phyloP scores from a whole-genome alignment of 2,797 vertebrate species.

The Siniperca obscura region DNA sequence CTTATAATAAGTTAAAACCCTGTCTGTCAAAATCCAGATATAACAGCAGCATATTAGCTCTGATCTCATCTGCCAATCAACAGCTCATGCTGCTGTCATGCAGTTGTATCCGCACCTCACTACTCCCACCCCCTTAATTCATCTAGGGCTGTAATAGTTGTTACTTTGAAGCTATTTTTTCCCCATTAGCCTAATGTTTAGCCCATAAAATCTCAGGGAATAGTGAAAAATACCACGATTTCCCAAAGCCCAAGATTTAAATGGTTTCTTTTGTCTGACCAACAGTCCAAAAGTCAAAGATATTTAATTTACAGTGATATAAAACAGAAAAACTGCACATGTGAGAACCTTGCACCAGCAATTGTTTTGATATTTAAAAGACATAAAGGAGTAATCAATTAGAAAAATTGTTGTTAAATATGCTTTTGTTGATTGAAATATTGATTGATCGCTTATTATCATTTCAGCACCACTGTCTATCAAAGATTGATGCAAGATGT shows the following conservation, averaged over 20 bases:
- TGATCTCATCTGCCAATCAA: not conserved
- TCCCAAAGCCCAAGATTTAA: not conserved
- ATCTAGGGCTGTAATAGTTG: not conserved
- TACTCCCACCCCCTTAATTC: not conserved
- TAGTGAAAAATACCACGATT: not conserved
- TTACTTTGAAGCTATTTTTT: not conserved
- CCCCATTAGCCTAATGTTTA: not conserved
- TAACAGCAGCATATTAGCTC: not conserved
- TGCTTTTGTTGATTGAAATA: not conserved
- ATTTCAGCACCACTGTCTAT: not conserved
- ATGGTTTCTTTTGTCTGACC: conserved; percentile 6
- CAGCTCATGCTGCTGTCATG: not conserved
- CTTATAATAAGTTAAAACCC: conserved; percentile 1
- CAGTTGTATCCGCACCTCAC: not conserved
- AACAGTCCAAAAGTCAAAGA: not conserved
- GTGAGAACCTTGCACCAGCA: not conserved
- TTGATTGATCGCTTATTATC: not conserved
- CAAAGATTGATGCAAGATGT: not conserved
- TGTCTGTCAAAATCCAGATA: not conserved
- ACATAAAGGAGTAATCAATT: not conserved
- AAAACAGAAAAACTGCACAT: not conserved
- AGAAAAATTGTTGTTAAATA: not conserved
- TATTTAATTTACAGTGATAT: not conserved
- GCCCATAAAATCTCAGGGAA: not conserved
- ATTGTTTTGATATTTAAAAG: not conserved